phyloP scores from a whole-genome alignment of 2,113 vertebrate genomes.

The Collichthys lucidus region DNA sequence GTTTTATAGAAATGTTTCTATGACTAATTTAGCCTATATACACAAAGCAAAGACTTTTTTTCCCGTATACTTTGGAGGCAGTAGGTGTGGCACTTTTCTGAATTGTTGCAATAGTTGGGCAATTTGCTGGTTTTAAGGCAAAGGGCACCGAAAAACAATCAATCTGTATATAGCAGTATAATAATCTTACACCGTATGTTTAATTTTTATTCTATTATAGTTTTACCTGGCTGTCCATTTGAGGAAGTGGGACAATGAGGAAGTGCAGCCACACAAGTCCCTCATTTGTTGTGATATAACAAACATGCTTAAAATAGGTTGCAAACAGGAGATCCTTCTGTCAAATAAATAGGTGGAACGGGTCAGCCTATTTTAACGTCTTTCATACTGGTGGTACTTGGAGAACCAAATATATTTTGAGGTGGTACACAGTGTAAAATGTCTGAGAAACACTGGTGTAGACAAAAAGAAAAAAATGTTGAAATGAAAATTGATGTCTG shows the following conservation, averaged over 20 bases:
- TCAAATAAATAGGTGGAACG: too few species aligned
- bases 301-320: background rate
- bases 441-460: too few species aligned
- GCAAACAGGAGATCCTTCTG: background rate
- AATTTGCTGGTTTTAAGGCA: background rate
- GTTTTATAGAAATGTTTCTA: background rate
- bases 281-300: background rate
- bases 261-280: background rate
- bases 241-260: slow-evolving; percentile 19
- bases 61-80: background rate
- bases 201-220: background rate
- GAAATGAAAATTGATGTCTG: background rate
- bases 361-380: too few species aligned
- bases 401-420: too few species aligned
- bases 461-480: too few species aligned
- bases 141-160: background rate
- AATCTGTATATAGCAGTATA: background rate
- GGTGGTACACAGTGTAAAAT: too few species aligned
- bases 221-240: background rate
- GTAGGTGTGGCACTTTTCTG: slow-evolving; percentile 23
- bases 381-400: too few species aligned
- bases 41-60: background rate
- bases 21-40: background rate
- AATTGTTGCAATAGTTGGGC: background rate
- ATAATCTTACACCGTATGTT: background rate